Evolutionary conservation across 2,888 invertebrate genomes (phyloP), one percentile per base, ranked within the genome.

Genomic region (Drosophila formosana): DNA sequence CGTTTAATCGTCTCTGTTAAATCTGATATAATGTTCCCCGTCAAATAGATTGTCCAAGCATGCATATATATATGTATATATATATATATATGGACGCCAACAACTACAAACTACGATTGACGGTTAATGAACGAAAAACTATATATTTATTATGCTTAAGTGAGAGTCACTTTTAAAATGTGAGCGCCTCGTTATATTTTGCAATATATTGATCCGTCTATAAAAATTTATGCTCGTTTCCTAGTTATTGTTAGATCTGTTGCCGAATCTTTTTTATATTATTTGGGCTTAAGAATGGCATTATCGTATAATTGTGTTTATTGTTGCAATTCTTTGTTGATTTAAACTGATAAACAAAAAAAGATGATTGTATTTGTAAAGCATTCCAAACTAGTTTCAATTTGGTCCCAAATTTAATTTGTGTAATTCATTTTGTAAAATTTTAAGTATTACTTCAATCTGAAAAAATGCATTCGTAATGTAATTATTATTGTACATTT

Each of bases 141-240:
- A 68, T 56, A 60, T 66, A 67, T 65, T 65, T 65, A 72, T 52
- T 64, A 72, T 61, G 70, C 74, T 74, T 74, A 70, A 62, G 65
- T 68, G 55, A 74, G 52, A 56, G 60, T 45, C 55, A 71, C 45
- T 62, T 51, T 58, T 45, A 46, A 62, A 63, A 58, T 53, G 56
- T 67, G 68, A 66, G 46, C 41, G 62, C 49, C 66, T 70, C 72
- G 52, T 66, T 71, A 69, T 52, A 28, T 60, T 77, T 81, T 87
- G 88, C 88, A 85, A 85, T 85, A 85, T 80, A 72, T 79, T 68
- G 64, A 73, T 80, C 82, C 80, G 85, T 85, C 76, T 79, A 63
- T 50, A 52, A 37, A 53, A 30, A 47, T 37, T 47, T 32, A 55
- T 47, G 51, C 43, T 63, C 68, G 63, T 67, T 71, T 77, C 53